phyloP scores from a whole-genome alignment of 1,140 invertebrate genomes.

The Cyclina sinensis region DNA sequence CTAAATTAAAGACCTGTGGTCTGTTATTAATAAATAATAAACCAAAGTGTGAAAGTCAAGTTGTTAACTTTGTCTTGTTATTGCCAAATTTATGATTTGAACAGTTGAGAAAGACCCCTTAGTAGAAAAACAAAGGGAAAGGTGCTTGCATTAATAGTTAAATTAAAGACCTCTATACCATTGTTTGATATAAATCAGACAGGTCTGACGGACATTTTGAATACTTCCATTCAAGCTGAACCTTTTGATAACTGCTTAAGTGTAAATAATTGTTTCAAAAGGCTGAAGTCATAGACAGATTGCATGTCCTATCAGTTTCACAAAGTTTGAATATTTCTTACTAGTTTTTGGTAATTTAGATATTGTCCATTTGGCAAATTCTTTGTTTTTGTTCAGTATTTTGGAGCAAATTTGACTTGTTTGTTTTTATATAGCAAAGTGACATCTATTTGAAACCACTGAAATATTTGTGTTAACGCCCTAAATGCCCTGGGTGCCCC shows the following conservation, averaged over 20 bases:
- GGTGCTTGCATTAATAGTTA: conserved; percentile 6
- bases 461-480: conserved; percentile 12
- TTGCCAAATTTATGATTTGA: conserved; percentile 31
- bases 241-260: conserved; percentile 14
- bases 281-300: neutral
- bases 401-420: conserved; percentile 25
- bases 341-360: neutral
- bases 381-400: conserved; percentile 25
- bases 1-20: conserved; percentile 2
- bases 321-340: conserved; percentile 16
- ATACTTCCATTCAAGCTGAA: neutral
- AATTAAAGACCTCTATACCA: conserved; percentile 13
- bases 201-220: conserved; percentile 11
- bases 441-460: conserved; percentile 28
- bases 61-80: neutral
- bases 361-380: neutral
- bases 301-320: conserved; percentile 2
- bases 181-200: neutral
- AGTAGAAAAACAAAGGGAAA: conserved; percentile 20
- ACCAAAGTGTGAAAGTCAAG: conserved; percentile 10
- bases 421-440: neutral
- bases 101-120: neutral
- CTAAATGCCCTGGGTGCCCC: neutral
- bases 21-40: conserved; percentile 11
- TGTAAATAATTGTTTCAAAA: conserved; percentile 40